These are phyloP conservation scores for Teleogryllus oceanicus DNA, from an alignment of 2,888 invertebrate species.

Conservation along the genomic window DNA sequence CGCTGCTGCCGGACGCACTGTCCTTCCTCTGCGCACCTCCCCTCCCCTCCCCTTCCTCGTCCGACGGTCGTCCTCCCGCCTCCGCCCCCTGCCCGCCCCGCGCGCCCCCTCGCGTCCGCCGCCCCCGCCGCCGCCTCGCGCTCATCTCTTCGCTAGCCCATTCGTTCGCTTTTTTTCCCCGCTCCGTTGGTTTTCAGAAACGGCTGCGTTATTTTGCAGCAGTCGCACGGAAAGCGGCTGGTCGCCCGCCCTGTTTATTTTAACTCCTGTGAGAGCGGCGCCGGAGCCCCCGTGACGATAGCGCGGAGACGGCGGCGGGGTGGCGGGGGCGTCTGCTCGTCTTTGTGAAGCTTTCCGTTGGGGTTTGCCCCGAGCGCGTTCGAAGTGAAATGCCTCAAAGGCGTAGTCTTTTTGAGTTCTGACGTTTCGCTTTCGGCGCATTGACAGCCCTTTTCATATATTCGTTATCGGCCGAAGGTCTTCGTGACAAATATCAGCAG, in stretches of 20 bases:
- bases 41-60: no score
- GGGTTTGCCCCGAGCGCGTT: not conserved
- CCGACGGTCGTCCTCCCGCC: no score
- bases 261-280: not conserved
- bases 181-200: slow-evolving; percentile 18
- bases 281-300: not conserved
- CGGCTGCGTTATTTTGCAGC: not conserved
- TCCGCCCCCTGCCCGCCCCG: not conserved
- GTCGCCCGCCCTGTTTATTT: not conserved
- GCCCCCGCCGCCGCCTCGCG: no score
- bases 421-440: no score
- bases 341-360: not conserved
- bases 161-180: slow-evolving; percentile 8
- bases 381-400: slow-evolving; percentile 18
- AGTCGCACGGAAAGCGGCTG: slow-evolving; percentile 4
- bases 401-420: not conserved
- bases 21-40: no score
- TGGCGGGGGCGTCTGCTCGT: not conserved
- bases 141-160: not conserved
- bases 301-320: not conserved
- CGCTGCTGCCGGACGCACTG: not conserved
- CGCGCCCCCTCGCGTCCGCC: not conserved
- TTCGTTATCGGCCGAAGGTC: no score
- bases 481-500: no score
- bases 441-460: no score